Percentiles rank a stretch among this genome's conserved stretches.
phyloP scores from a whole-genome alignment of 2,113 vertebrate genomes.

The Zeus faber region DNA sequence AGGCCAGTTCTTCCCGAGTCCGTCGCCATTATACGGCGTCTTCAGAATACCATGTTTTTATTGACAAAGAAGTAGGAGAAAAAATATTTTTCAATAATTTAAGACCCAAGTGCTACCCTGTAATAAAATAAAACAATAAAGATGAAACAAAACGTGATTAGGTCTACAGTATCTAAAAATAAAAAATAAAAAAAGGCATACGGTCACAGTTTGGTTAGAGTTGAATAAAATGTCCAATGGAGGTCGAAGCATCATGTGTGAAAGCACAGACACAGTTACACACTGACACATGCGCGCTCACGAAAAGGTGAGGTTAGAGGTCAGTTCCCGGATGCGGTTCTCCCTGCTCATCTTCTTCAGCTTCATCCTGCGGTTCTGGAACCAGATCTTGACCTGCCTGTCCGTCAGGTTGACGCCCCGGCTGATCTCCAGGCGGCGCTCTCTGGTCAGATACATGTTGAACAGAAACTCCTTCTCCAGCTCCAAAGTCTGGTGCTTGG shows the following conservation, averaged over 20 bases:
- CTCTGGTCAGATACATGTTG: constrained; percentile 99
- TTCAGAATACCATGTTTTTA: constrained; percentile 34
- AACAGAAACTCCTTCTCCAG: constrained; percentile 99
- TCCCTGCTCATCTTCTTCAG: constrained; percentile 99
- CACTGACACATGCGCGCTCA: constrained; percentile 70
- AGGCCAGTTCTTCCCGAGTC: constrained; percentile 26
- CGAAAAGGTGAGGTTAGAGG: constrained; percentile 98
- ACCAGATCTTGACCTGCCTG: constrained; percentile 99
- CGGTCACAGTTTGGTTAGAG: constrained; percentile 89
- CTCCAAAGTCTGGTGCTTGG: constrained; percentile 99
- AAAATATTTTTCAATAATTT: constrained; percentile 58
- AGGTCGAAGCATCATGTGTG: constrained; percentile 47
- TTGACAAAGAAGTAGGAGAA: constrained; percentile 12
- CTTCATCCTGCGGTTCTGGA: constrained; percentile 99
- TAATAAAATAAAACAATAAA: constrained; percentile 53
- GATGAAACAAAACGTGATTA: constrained; percentile 33
- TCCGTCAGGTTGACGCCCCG: constrained; percentile 99
- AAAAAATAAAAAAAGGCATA: constrained; percentile 65
- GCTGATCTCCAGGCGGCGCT: constrained; percentile 99
- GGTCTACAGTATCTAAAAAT: too few relatives aligned
- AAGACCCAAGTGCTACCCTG: constrained; percentile 72
- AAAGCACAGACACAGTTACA: constrained; percentile 8
- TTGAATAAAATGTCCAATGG: constrained; percentile 72
- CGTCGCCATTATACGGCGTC: constrained; percentile 40
- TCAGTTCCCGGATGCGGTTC: constrained; percentile 98